Conservation (phyloP, 35 echinoderm and acorn worm species). For the Chiridota heheva region DNA sequence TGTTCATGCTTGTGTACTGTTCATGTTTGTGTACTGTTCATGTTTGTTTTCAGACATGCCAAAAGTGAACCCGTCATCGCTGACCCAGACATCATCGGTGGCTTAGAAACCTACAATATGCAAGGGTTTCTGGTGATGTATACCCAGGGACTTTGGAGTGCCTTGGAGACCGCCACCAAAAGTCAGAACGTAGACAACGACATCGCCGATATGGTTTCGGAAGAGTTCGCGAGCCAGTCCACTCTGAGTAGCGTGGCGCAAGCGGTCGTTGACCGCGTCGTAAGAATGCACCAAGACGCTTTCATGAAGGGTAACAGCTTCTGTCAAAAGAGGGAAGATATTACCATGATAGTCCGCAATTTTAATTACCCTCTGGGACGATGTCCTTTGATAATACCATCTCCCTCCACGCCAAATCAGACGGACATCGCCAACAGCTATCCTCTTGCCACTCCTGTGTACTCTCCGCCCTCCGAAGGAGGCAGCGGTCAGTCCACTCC, state of each 20-base stretch:
- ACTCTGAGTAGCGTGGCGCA: conserved; percentile 92
- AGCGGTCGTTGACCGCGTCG: conserved; percentile 86
- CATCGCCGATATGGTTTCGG: conserved; percentile 76
- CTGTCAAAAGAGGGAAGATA: conserved; percentile 71
- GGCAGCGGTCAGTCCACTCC: not conserved
- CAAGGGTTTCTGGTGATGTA: conserved; percentile 86
- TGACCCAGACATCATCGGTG: conserved; percentile 91
- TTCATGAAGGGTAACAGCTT: conserved; percentile 50
- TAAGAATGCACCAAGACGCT: conserved; percentile 89
- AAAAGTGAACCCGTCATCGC: conserved; percentile 84
- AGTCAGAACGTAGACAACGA: conserved; percentile 74
- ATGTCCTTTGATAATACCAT: conserved; percentile 36
- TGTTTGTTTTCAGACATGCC: conserved; percentile 59
- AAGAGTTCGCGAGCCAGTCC: conserved; percentile 77
- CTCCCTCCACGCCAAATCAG: conserved; percentile 24
- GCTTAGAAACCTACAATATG: conserved; percentile 40
- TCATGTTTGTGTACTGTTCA: no score
- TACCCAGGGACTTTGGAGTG: conserved; percentile 82
- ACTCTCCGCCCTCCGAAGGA: not conserved
- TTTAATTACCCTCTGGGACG: conserved; percentile 80
- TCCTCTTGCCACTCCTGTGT: conserved; percentile 5
- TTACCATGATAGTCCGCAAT: conserved; percentile 86
- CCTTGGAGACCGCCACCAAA: conserved; percentile 69
- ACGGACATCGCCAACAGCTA: conserved; percentile 4
- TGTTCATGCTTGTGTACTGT: no score